Evolutionary conservation across 2,113 vertebrate species (phyloP).

Genomic region (mouse (Mus musculus)): DNA sequence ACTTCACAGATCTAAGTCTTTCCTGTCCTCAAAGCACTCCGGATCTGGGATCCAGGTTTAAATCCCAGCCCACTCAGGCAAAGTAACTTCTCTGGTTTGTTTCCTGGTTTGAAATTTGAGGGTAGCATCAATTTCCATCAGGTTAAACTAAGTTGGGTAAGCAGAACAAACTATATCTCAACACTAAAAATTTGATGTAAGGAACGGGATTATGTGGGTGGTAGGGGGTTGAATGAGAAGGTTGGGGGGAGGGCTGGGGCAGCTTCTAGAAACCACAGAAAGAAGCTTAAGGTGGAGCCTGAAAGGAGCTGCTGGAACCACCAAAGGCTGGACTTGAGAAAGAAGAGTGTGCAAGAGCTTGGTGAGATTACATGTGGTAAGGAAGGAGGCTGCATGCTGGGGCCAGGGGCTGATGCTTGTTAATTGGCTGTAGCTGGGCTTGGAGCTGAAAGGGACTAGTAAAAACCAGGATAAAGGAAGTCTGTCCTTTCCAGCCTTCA

Average conservation of each 20-base stretch:
- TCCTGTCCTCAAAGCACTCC: rapidly evolving
- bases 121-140: not conserved
- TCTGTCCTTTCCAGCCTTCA: not conserved
- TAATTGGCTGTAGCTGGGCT: not conserved
- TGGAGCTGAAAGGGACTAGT: not conserved
- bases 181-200: not conserved
- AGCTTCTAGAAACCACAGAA: not conserved
- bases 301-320: not conserved
- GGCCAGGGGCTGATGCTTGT: not conserved
- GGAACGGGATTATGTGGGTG: not conserved
- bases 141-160: not conserved
- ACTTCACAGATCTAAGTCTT: not conserved
- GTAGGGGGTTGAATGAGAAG: not conserved
- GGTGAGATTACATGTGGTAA: not conserved
- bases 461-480: not conserved
- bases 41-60: not conserved
- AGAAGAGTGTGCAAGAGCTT: not conserved
- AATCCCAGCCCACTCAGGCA: not conserved
- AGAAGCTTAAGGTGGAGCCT: not conserved
- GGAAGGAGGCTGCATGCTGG: not conserved
- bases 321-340: not conserved
- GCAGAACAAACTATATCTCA: not conserved
- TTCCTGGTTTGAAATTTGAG: slow-evolving; percentile 28
- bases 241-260: not conserved
- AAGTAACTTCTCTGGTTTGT: not conserved